phyloP scores from a whole-genome alignment of 2,888 invertebrate genomes.

The Sesamia inferens region DNA sequence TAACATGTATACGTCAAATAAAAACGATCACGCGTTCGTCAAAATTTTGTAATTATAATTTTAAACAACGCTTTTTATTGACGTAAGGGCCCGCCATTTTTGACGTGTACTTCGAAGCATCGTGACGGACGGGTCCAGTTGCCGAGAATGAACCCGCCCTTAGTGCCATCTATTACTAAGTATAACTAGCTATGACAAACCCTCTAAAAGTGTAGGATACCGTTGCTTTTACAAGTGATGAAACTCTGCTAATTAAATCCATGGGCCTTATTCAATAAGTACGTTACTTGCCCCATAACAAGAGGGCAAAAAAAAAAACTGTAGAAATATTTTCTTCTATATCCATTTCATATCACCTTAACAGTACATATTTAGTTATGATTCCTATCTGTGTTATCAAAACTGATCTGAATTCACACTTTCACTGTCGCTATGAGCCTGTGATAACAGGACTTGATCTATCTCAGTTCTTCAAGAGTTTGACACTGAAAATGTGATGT shows the following conservation, averaged over 20 bases:
- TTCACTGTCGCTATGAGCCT: slow-evolving; percentile 45
- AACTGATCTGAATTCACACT: slow-evolving; percentile 56
- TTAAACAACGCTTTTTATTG: too few relatives aligned
- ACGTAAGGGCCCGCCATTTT: too few relatives aligned
- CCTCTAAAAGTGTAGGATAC: slow-evolving; percentile 12
- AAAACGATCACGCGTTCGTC: too few relatives aligned
- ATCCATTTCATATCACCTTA: slow-evolving; percentile 58
- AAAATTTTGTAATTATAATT: too few relatives aligned
- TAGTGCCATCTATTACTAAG: slow-evolving; percentile 20
- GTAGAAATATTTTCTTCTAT: not conserved
- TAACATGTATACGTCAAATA: too few relatives aligned
- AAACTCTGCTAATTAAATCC: not conserved
- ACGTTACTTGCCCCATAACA: too few relatives aligned
- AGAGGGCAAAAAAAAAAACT: too few relatives aligned
- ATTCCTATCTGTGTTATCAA: slow-evolving; percentile 54
- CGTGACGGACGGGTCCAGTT: too few relatives aligned
- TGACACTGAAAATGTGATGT: slow-evolving; percentile 62
- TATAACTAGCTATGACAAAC: slow-evolving; percentile 19
- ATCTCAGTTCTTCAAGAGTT: slow-evolving; percentile 34
- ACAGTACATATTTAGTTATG: slow-evolving; percentile 51
- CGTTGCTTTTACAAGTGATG: slow-evolving; percentile 7
- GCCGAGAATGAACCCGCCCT: too few relatives aligned
- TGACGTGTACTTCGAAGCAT: too few relatives aligned
- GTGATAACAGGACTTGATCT: slow-evolving; percentile 56
- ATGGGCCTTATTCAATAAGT: not conserved